phyloP scores from a whole-genome alignment of 2,113 vertebrate species.

The Atlantisia rogersi region DNA sequence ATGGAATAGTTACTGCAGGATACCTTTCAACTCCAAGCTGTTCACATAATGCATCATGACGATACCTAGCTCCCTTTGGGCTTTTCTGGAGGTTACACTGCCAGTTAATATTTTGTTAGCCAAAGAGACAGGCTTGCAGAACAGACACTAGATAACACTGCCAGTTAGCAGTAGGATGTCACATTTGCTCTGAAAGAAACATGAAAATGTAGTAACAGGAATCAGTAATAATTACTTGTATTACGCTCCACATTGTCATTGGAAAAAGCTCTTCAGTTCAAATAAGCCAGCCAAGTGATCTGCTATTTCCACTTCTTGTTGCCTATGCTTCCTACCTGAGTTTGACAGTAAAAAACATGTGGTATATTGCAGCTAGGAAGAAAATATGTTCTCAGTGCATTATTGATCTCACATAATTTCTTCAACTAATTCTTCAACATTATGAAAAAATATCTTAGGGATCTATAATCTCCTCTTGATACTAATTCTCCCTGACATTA shows the following conservation, averaged over 20 bases:
- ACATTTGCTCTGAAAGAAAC: slow-evolving; percentile 58
- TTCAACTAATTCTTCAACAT: background rate
- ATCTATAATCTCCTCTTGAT: slow-evolving; percentile 23
- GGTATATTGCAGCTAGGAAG: background rate
- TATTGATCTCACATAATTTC: slow-evolving; percentile 34
- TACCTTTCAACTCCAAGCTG: slow-evolving; percentile 77
- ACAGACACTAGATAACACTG: slow-evolving; percentile 58
- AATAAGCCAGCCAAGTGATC: background rate
- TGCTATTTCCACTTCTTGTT: slow-evolving; percentile 43
- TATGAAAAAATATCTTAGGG: slow-evolving; percentile 19
- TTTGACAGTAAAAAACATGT: slow-evolving; percentile 12
- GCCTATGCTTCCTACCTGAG: slow-evolving; percentile 1
- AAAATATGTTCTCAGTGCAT: background rate
- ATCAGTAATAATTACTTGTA: slow-evolving; percentile 59
- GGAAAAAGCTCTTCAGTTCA: slow-evolving; percentile 15
- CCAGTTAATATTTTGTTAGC: slow-evolving; percentile 70
- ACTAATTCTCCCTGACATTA: slow-evolving; percentile 33
- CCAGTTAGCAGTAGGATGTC: slow-evolving; percentile 61
- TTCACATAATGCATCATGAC: slow-evolving; percentile 64
- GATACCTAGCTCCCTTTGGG: slow-evolving; percentile 66
- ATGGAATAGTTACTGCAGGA: slow-evolving; percentile 74
- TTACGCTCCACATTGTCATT: slow-evolving; percentile 26
- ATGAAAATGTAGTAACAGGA: slow-evolving; percentile 19
- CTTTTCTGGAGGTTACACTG: slow-evolving; percentile 71
- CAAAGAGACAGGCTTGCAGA: slow-evolving; percentile 62